A percentile compares a stretch with the other conserved stretches of the same genome.
These are phyloP conservation scores for Coluber constrictor DNA, from an alignment of 2,797 vertebrate species.

Conservation along the genomic window DNA sequence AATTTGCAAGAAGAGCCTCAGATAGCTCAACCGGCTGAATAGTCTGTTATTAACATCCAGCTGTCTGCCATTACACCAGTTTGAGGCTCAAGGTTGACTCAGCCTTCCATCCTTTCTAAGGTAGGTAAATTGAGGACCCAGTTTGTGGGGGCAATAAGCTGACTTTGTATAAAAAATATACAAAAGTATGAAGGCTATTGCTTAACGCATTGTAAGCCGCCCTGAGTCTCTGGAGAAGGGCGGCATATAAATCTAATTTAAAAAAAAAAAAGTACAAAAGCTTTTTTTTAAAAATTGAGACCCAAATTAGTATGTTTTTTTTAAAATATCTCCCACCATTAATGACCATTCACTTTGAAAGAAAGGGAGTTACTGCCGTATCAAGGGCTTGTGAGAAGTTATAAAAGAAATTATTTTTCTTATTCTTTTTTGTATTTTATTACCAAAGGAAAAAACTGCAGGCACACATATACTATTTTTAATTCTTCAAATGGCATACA, in stretches of 20 bases:
- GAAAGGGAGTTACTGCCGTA: not conserved
- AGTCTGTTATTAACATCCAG: no score
- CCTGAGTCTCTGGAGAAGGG: no score
- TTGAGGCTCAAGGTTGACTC: no score
- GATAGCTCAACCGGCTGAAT: no score
- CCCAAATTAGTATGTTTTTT: not conserved
- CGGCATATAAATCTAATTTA: no score
- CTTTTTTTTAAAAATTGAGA: slow-evolving; percentile 5
- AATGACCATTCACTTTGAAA: not conserved
- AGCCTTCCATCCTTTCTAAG: no score
- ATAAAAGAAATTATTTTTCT: not conserved
- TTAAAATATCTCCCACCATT: not conserved
- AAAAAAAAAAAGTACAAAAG: not conserved
- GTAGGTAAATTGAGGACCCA: no score
- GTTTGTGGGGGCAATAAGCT: no score
- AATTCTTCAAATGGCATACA: not conserved
- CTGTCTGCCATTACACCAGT: no score
- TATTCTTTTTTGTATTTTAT: not conserved
- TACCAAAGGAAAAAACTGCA: not conserved
- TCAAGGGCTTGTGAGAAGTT: not conserved
- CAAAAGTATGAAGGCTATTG: no score
- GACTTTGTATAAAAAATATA: no score
- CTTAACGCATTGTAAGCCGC: no score
- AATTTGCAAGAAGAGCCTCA: not conserved
- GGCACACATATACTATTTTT: not conserved